Conservation (phyloP, 2,113 vertebrate species). For the Puntigrus tetrazona region DNA sequence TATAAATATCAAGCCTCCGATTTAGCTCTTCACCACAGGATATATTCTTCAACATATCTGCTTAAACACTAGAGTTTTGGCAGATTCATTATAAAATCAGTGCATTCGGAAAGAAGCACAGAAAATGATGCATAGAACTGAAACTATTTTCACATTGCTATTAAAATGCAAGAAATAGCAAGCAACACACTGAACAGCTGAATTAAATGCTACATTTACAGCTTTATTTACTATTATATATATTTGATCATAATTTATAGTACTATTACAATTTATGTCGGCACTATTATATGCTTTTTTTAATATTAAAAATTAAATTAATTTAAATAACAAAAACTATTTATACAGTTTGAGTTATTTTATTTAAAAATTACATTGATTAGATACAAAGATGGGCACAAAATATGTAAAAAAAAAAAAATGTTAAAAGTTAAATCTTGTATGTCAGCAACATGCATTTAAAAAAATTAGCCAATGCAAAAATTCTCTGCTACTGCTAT, state of each 20-base stretch:
- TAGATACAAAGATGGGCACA: no score
- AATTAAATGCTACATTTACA: background rate
- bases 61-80: background rate
- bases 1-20: background rate
- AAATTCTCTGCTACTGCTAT: background rate
- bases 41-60: background rate
- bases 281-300: background rate
- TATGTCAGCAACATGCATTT: background rate
- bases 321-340: no score
- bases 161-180: background rate
- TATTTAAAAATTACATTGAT: background rate
- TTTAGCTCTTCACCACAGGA: background rate
- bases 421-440: background rate
- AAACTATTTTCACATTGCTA: background rate
- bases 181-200: background rate
- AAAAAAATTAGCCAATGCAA: background rate
- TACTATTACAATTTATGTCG: background rate
- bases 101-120: background rate
- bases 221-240: background rate
- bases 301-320: background rate
- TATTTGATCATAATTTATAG: background rate
- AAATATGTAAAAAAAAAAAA: no score
- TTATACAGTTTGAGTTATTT: no score
- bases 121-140: background rate
- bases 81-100: background rate